phyloP scores from a whole-genome alignment of 2,113 vertebrate species.

The Chlorocebus sabaeus region DNA sequence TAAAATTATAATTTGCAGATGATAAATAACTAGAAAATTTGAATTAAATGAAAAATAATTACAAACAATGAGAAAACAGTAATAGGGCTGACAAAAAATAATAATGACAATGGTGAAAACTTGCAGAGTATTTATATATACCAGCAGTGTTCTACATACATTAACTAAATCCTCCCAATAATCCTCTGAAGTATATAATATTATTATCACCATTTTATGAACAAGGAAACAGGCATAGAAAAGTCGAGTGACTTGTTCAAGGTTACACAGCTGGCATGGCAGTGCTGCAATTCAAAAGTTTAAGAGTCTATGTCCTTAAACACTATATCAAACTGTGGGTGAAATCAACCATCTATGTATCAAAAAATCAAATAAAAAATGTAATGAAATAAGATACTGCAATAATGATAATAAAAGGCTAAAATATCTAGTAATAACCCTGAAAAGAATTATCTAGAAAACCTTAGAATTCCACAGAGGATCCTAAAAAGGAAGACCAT shows the following conservation, averaged over 20 bases:
- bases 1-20: not conserved
- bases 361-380: not conserved
- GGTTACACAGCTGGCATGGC: not conserved
- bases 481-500: not conserved
- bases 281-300: not conserved
- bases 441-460: not conserved
- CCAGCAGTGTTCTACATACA: not conserved
- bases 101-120: not conserved
- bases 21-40: not conserved
- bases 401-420: constrained; percentile 12
- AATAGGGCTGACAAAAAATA: not conserved
- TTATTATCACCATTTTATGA: not conserved
- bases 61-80: not conserved
- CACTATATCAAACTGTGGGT: not conserved
- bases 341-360: not conserved
- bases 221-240: not conserved
- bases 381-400: not conserved
- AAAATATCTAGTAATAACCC: not conserved
- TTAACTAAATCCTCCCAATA: not conserved
- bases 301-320: not conserved
- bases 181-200: not conserved
- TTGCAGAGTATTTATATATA: not conserved
- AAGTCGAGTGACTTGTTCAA: not conserved
- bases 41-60: not conserved
- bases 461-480: not conserved